Conservation (phyloP, 92 coral and sea anemone species). For the Palythoa grandiflora region DNA sequence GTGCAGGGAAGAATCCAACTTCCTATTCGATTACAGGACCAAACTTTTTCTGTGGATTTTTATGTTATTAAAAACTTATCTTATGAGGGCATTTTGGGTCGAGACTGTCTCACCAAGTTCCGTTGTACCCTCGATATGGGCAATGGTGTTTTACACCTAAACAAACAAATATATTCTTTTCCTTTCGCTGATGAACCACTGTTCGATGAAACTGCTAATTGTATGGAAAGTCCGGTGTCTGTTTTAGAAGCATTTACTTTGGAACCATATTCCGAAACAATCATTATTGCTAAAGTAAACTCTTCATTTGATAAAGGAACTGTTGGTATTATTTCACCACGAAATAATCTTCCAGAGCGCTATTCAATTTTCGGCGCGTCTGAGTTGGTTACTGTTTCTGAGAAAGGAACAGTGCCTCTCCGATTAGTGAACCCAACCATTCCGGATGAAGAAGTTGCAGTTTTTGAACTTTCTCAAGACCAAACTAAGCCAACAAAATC, state of each 20-base stretch:
- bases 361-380: conserved; percentile 54
- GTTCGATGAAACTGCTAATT: background rate
- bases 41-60: background rate
- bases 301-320: conserved; percentile 27
- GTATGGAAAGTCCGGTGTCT: background rate
- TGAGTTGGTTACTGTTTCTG: conserved; percentile 37
- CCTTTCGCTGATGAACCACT: background rate
- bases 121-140: background rate
- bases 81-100: background rate
- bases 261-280: background rate
- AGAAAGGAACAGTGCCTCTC: conserved; percentile 52
- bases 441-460: conserved; percentile 6
- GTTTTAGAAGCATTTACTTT: background rate
- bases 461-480: background rate
- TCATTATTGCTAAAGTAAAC: background rate
- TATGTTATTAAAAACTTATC: background rate
- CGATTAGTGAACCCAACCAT: conserved; percentile 56
- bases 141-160: background rate
- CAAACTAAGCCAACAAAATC: background rate
- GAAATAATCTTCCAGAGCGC: conserved; percentile 1
- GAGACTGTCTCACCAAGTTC: conserved; percentile 4
- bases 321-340: conserved; percentile 21
- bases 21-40: background rate
- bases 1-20: background rate
- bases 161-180: background rate